phyloP scores from a whole-genome alignment of 2,797 vertebrate genomes.

The Cottoperca gobio region DNA sequence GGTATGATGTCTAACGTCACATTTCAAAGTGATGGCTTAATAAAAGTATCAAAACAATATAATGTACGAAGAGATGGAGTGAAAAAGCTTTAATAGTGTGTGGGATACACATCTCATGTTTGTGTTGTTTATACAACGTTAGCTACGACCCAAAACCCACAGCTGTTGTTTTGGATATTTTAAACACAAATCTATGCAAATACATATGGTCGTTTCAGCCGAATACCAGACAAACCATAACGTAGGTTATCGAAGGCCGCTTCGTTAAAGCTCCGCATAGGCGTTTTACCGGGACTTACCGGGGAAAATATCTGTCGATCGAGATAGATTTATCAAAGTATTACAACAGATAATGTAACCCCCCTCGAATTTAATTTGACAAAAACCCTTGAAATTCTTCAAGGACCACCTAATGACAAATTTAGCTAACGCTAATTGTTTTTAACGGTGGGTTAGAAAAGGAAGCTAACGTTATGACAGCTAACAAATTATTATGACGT shows the following conservation, averaged over 20 bases:
- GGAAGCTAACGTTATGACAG: constrained; percentile 38
- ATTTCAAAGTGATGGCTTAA: constrained; percentile 11
- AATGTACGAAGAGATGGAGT: neutral
- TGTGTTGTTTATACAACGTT: no score
- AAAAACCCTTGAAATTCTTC: rapidly evolving
- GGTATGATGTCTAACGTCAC: neutral
- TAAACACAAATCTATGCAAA: neutral
- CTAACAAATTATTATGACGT: constrained; percentile 6
- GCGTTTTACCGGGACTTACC: constrained; percentile 29
- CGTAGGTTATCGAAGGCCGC: constrained; percentile 39
- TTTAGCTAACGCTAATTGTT: no score
- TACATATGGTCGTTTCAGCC: neutral
- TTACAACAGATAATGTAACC: neutral
- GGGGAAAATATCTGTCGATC: neutral
- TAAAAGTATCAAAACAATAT: neutral
- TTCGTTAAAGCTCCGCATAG: constrained; percentile 39
- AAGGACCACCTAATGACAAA: neutral
- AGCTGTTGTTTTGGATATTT: neutral
- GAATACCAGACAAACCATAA: constrained; percentile 6
- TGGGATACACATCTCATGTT: no score
- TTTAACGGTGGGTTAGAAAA: neutral
- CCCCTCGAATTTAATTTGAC: rapidly evolving
- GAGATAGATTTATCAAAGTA: neutral
- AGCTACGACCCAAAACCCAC: no score
- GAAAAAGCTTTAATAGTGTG: neutral